Evolutionary conservation across 2,888 invertebrate genomes (phyloP), one percentile per base, ranked within the genome.

Genomic region (Oxytorus armatus): DNA sequence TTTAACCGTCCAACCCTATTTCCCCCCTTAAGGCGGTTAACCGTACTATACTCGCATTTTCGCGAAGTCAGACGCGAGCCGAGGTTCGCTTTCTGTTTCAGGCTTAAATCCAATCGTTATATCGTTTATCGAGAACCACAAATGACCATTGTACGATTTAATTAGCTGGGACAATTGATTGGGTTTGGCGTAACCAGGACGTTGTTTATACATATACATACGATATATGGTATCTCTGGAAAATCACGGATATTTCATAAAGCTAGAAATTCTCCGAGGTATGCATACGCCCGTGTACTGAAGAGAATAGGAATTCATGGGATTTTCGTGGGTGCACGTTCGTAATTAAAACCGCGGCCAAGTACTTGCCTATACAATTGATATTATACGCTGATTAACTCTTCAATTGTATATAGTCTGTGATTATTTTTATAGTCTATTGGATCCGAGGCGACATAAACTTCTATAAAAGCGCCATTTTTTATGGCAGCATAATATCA

Each of bases 81-180:
- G 4, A 16, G 29, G 23, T 55, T 42, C 42, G 49, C 44, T n/a
- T n/a, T n/a, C n/a, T n/a, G 53, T 61, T 73, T 73, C 39, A 18
- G 33, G 33, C 25, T 25, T 25, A 39, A 63, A 61, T n/a, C 36
- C 68, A 57, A 78, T 73, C 42, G 23, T 36, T 78, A 47, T 68
- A 55, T 47, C 74, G 51, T 36, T 53, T 7, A 42, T 74, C 36
- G 61, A 68, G n/a, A 8, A 68, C 68, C 68, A 36, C 33, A 44
- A 55, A 33, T 33, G 23, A 42, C 14, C 11, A 49, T 78, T 78
- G 53, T 69, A n/a, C 51, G 25, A 63, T 55, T 63, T 61, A 73
- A 68, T 66, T 42, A 61, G 59, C 59, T 29, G 10, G 42, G n/a
- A 29, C 11, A 42, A 44, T 42, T n/a, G 14, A 69, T 55, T 51